phyloP scores from a whole-genome alignment of 2,113 vertebrate genomes.

The Turdus rufiventris region DNA sequence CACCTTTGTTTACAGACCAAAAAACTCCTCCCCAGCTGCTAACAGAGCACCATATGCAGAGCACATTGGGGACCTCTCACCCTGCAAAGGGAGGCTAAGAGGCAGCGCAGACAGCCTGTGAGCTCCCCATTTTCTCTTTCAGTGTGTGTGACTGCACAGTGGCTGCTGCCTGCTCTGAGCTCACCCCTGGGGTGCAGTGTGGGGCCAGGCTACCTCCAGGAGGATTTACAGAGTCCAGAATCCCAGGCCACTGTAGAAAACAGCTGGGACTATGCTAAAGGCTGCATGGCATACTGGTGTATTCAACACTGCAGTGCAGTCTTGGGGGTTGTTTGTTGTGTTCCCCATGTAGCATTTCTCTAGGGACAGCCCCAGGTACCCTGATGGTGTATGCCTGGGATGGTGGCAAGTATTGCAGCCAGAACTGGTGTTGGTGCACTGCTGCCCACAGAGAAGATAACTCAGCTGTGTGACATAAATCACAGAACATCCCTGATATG shows the following conservation, averaged over 20 bases:
- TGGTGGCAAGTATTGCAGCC: rapidly evolving
- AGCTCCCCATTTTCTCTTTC: background rate
- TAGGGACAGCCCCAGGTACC: background rate
- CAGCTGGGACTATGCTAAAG: background rate
- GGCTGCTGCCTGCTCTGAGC: background rate
- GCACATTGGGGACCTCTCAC: background rate
- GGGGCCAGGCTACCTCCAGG: rapidly evolving
- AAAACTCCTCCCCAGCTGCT: background rate
- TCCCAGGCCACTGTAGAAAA: background rate
- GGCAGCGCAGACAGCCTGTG: background rate
- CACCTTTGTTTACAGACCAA: background rate
- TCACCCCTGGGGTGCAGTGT: background rate
- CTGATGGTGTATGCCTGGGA: background rate
- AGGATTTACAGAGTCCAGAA: no score
- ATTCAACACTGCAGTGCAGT: background rate
- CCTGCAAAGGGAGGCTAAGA: background rate
- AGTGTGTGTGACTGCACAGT: background rate
- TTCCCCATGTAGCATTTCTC: background rate
- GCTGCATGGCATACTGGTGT: background rate
- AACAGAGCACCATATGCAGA: background rate
- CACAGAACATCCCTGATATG: background rate
- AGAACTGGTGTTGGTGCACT: background rate
- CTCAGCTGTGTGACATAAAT: background rate
- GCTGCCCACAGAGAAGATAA: background rate
- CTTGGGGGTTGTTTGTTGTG: background rate